Conservation (phyloP, 2,113 vertebrate genomes). For the Cheilinus undulatus region DNA sequence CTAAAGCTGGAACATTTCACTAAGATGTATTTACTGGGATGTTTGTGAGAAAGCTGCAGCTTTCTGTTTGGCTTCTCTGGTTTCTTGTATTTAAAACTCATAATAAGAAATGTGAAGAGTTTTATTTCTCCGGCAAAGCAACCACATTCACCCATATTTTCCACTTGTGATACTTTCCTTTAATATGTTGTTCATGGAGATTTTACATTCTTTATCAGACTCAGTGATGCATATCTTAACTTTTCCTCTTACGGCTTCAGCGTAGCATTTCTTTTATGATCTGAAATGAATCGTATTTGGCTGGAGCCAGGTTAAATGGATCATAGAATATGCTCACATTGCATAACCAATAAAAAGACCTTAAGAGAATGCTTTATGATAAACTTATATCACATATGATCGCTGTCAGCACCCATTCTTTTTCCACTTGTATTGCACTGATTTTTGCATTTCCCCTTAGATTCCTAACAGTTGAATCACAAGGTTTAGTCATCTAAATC, state of each 20-base stretch:
- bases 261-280: conserved; percentile 38
- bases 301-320: conserved; percentile 27
- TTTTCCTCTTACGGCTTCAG: conserved; percentile 15
- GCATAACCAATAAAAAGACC: conserved; percentile 43
- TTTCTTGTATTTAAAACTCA: conserved; percentile 32
- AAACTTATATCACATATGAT: conserved; percentile 40
- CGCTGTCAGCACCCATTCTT: conserved; percentile 56
- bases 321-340: conserved; percentile 50
- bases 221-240: conserved; percentile 8
- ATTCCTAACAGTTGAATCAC: conserved; percentile 48
- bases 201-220: conserved; percentile 13
- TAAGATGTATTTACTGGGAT: conserved; percentile 13
- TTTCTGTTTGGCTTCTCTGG: conserved; percentile 10
- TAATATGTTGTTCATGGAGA: conserved; percentile 31
- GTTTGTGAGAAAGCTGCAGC: conserved; percentile 2
- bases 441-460: conserved; percentile 26
- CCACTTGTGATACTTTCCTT: conserved; percentile 30
- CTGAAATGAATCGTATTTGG: conserved; percentile 32
- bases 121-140: conserved; percentile 22
- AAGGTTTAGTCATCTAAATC: conserved; percentile 30
- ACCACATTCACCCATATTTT: conserved; percentile 19
- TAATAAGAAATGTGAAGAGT: too few relatives aligned
- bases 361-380: conserved; percentile 37
- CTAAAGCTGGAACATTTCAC: conserved; percentile 21
- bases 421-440: conserved; percentile 29